Evolutionary conservation across 2,888 invertebrate genomes (phyloP).

Genomic region (Erebia aethiops): DNA sequence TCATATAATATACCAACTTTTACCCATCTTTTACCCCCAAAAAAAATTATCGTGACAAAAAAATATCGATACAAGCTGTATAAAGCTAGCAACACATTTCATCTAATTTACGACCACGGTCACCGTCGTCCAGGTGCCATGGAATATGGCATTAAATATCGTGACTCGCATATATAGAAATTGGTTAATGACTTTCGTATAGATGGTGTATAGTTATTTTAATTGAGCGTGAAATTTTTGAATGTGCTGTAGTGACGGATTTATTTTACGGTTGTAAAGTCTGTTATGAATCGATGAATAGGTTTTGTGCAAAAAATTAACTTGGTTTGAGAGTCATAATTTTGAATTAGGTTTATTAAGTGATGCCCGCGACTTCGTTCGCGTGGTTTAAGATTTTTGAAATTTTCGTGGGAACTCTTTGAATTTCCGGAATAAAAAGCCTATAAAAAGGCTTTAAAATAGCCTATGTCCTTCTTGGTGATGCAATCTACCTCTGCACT

Average conservation of each 20-base stretch:
- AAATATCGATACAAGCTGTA: slow-evolving; percentile 7
- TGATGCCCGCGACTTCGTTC: too few relatives aligned
- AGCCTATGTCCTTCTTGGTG: too few relatives aligned
- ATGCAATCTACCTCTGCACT: too few relatives aligned
- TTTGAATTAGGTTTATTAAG: too few relatives aligned
- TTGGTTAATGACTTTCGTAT: slow-evolving; percentile 6
- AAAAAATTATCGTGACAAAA: slow-evolving; percentile 4
- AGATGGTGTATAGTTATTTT: neutral
- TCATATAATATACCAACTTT: too few relatives aligned
- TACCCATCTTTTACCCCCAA: too few relatives aligned
- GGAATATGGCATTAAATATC: slow-evolving; percentile 7
- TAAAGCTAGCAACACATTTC: slow-evolving; percentile 13
- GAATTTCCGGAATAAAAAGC: neutral
- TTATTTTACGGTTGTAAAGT: neutral
- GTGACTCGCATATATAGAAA: slow-evolving; percentile 10
- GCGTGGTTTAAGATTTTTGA: neutral
- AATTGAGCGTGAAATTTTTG: slow-evolving; percentile 10
- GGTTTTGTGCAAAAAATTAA: neutral
- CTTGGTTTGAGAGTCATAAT: neutral
- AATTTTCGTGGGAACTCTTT: too few relatives aligned
- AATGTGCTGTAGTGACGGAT: neutral
- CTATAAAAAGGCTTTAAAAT: too few relatives aligned
- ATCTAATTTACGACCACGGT: slow-evolving; percentile 7
- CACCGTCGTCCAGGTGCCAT: slow-evolving; percentile 16
- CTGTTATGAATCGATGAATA: neutral